Evolutionary conservation across 2,797 vertebrate genomes (phyloP).

Genomic region (Podargus strigoides): DNA sequence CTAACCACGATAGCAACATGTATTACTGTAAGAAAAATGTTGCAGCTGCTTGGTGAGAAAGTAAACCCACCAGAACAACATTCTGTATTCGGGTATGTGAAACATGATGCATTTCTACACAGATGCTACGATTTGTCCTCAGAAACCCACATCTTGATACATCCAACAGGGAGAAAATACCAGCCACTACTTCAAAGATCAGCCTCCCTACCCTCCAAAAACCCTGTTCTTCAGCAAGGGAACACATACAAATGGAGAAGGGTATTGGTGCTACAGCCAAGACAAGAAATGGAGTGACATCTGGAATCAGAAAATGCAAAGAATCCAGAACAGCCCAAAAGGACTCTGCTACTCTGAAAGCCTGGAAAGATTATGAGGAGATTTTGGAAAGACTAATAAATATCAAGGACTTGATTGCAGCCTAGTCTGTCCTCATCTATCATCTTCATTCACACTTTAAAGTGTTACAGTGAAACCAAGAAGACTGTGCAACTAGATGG

Average conservation of each 20-base stretch:
- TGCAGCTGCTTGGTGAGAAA: not conserved
- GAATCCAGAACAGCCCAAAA: not conserved
- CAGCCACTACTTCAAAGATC: not conserved
- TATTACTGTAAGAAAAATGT: not conserved
- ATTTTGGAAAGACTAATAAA: not conserved
- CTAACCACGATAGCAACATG: not conserved
- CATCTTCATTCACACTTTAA: not conserved
- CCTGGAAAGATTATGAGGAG: not conserved
- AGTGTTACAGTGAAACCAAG: not conserved
- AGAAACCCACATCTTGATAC: not conserved
- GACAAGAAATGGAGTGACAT: not conserved
- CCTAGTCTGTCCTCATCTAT: not conserved
- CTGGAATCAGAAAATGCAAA: not conserved
- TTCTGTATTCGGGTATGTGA: not conserved
- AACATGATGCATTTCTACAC: rapidly evolving
- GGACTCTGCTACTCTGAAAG: not conserved
- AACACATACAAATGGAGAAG: not conserved
- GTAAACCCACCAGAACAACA: not conserved
- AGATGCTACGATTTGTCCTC: not conserved
- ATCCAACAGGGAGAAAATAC: not conserved
- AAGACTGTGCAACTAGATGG: not conserved
- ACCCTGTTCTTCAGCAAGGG: not conserved
- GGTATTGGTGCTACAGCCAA: not conserved
- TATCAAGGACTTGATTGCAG: not conserved
- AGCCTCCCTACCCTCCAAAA: not conserved